Base-by-base conservation (phyloP, 2,113 vertebrate species). In the Myotis yumanensis region DNA sequence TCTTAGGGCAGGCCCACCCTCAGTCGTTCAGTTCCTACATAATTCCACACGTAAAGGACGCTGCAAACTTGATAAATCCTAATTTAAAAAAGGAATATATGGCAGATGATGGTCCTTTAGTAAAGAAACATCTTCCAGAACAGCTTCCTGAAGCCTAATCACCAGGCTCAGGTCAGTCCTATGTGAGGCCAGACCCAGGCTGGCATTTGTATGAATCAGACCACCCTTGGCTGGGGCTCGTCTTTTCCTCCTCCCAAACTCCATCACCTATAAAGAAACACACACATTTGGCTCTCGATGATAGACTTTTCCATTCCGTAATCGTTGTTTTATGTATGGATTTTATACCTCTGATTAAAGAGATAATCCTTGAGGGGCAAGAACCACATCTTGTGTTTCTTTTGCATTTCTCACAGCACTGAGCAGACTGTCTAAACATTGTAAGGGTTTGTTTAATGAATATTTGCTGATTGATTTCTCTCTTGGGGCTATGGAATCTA, bases 271-370 rank as follows among this genome's bases (percentile, higher is more conserved):
- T 37, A 62, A 69, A 91, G 23, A 64, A 43, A 72, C n/a, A 81
- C 1, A 37, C 30, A 62, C 0, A 11, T 12, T 48, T 94, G 75
- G 20, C n/a, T 93, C n/a, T 79, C 76, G 35, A 5, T 35, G 30
- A 90, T 10, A 57, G 30, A 54, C 46, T 86, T 92, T 90, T 48
- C 79, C 43, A 52, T 76, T 90, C 30, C 85, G 43, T 57, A 54
- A 40, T 94, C 77, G 69, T 73, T 76, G 30, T 83, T 93, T 79
- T 23, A 52, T 54, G 46, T 23, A 28, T 86, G 94, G 16, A 22
- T 66, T 90, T 96, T 90, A 64, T 52, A 75, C 72, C 86, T 95
- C 62, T 84, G 66, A 89, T 83, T 83, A 90, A 91, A 87, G 8
- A 88, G 71, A 81, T 68, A 62, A 79, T 84, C 37, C 51, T 37